A percentile compares a stretch with the other conserved stretches of the same genome.
Evolutionary conservation across 2,888 invertebrate species (phyloP).

Genomic region (Branchipolynoe longqiensis): DNA sequence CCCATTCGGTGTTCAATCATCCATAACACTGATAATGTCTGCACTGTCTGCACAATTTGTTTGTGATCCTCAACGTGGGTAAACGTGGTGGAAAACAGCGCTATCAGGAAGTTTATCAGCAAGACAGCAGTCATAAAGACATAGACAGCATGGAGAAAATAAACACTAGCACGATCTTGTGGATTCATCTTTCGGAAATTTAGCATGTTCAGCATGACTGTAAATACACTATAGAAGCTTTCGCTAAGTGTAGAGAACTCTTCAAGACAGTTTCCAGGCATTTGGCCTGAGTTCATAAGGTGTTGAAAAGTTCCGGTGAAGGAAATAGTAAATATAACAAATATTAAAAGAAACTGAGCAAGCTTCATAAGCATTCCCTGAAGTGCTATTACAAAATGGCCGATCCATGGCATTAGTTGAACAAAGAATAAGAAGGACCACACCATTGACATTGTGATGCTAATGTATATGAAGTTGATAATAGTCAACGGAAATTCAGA

Average conservation of each 20-base stretch:
- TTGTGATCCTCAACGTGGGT: constrained; percentile 6
- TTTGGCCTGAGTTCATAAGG: constrained; percentile 6
- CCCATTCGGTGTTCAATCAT: constrained; percentile 8
- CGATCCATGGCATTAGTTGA: constrained; percentile 48
- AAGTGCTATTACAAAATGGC: constrained; percentile 31
- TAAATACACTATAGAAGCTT: constrained; percentile 28
- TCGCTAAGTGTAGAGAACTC: not conserved
- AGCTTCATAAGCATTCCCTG: constrained; percentile 25
- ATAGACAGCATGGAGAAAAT: constrained; percentile 19
- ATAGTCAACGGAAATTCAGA: not conserved
- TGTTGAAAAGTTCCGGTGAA: constrained; percentile 11
- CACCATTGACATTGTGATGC: not conserved
- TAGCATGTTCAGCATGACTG: constrained; percentile 50
- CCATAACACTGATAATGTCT: constrained; percentile 7
- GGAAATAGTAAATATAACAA: not conserved
- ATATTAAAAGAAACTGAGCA: not conserved
- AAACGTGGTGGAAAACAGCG: constrained; percentile 28
- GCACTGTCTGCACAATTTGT: constrained; percentile 17
- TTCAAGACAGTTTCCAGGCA: not conserved
- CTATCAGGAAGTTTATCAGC: constrained; percentile 40
- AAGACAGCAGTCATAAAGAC: constrained; percentile 52
- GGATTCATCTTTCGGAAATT: not conserved
- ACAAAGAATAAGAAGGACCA: constrained; percentile 41
- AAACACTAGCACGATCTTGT: not conserved
- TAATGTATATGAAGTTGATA: not conserved